Percentiles rank a stretch among this genome's conserved stretches.
These are phyloP conservation scores for Sesia apiformis DNA, from an alignment of 2,888 invertebrate species.

Conservation along the genomic window DNA sequence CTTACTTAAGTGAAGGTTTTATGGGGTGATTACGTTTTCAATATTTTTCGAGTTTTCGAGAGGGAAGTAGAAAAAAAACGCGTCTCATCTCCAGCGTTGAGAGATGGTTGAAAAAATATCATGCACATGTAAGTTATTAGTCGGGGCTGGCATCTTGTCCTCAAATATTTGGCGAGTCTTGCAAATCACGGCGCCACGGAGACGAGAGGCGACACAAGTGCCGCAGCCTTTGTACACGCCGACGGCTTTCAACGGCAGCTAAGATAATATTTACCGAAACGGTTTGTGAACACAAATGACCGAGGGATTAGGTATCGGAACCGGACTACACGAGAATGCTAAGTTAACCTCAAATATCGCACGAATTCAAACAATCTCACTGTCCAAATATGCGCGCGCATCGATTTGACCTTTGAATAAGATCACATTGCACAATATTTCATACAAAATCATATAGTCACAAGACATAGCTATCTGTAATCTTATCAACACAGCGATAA, in stretches of 20 bases:
- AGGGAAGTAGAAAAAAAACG: conserved; percentile 18
- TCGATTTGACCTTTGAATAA: too few species aligned
- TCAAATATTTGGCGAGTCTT: conserved; percentile 64
- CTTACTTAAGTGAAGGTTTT: too few species aligned
- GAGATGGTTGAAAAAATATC: conserved; percentile 25
- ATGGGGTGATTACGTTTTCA: too few species aligned
- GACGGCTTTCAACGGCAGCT: conserved; percentile 45
- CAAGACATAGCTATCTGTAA: not conserved
- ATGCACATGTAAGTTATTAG: conserved; percentile 69
- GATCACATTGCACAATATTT: not conserved
- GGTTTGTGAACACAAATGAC: conserved; percentile 67
- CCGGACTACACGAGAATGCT: not conserved
- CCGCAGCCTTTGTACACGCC: conserved; percentile 32
- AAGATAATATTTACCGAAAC: conserved; percentile 60
- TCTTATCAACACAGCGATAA: not conserved
- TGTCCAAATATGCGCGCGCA: not conserved
- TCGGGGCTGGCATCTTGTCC: conserved; percentile 35
- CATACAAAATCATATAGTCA: not conserved
- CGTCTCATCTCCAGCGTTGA: conserved; percentile 24
- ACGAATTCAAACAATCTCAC: not conserved
- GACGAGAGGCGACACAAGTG: conserved; percentile 21
- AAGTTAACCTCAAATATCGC: not conserved
- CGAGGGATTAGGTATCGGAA: conserved; percentile 54
- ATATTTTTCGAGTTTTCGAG: not conserved
- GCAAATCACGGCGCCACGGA: conserved; percentile 59